Percentiles rank a stretch among this genome's conserved stretches.
Conservation (phyloP, 2,113 vertebrate genomes). For the Coryphaenoides rupestris region DNA sequence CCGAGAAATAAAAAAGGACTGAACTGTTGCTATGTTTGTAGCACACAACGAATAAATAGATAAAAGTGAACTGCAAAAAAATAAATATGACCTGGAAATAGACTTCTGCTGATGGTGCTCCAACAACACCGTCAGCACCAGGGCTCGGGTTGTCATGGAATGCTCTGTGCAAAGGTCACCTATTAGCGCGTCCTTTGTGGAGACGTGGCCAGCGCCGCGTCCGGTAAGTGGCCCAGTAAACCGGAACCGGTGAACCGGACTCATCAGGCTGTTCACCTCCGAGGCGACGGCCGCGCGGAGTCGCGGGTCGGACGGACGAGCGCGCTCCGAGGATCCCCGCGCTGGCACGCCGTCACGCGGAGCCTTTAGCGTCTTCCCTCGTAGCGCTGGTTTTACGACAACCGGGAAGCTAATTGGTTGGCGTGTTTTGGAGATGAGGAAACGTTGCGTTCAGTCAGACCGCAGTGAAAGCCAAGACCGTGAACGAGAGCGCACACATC, state of each 20-base stretch:
- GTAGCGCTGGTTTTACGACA: too few species aligned
- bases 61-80: too few species aligned
- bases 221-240: slow-evolving; percentile 75
- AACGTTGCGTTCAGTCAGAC: slow-evolving; percentile 18
- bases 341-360: too few species aligned
- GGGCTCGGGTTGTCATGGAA: slow-evolving; percentile 28
- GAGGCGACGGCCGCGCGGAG: neutral
- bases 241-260: slow-evolving; percentile 72
- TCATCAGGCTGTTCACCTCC: slow-evolving; percentile 38
- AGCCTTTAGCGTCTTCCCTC: too few species aligned
- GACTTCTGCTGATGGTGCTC: neutral
- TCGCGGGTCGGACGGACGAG: neutral
- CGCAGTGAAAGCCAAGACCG: slow-evolving; percentile 19
- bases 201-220: slow-evolving; percentile 63
- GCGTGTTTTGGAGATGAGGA: neutral
- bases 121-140: neutral
- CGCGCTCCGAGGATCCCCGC: neutral
- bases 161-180: slow-evolving; percentile 77
- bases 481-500: slow-evolving; percentile 15
- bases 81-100: too few species aligned
- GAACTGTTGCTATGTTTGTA: too few species aligned
- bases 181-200: slow-evolving; percentile 52
- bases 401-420: too few species aligned
- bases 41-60: too few species aligned
- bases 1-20: neutral